phyloP scores from a whole-genome alignment of 2,797 vertebrate species.

The Sebastolobus alascanus region DNA sequence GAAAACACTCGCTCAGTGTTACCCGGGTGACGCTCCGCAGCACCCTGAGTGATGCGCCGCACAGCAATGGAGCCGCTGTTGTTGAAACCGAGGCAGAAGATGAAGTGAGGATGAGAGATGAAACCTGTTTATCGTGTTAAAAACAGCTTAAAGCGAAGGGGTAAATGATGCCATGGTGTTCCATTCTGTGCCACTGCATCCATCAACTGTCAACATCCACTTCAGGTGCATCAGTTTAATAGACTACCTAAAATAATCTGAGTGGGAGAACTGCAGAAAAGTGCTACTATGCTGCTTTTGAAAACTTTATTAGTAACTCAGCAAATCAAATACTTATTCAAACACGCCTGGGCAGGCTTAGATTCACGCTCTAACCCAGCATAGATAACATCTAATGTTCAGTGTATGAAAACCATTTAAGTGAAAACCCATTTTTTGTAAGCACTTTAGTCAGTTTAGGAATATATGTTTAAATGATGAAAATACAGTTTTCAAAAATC shows the following conservation, averaged over 20 bases:
- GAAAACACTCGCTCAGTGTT: conserved; percentile 85
- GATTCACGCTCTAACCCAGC: background rate
- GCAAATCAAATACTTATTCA: conserved; percentile 13
- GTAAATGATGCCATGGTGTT: background rate
- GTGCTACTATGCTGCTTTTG: background rate
- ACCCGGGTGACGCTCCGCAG: conserved; percentile 88
- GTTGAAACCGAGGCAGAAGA: conserved; percentile 69
- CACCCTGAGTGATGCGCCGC: conserved; percentile 85
- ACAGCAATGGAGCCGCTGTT: conserved; percentile 66
- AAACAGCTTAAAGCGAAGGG: background rate
- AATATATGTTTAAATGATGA: background rate
- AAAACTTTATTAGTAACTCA: conserved; percentile 22
- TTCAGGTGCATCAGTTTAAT: conserved; percentile 27
- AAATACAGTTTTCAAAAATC: background rate
- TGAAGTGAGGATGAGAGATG: conserved; percentile 68
- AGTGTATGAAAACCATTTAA: background rate
- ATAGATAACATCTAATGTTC: background rate
- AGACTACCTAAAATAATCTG: background rate
- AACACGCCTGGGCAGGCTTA: background rate
- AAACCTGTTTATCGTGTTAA: conserved; percentile 68
- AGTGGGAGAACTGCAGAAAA: conserved; percentile 15
- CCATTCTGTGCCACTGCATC: background rate
- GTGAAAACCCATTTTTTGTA: background rate
- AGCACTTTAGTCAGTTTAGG: too few species aligned
- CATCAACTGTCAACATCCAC: conserved; percentile 23